Evolutionary conservation across 2,113 vertebrate species (phyloP).

Genomic region (Chlamydotis undulata): DNA sequence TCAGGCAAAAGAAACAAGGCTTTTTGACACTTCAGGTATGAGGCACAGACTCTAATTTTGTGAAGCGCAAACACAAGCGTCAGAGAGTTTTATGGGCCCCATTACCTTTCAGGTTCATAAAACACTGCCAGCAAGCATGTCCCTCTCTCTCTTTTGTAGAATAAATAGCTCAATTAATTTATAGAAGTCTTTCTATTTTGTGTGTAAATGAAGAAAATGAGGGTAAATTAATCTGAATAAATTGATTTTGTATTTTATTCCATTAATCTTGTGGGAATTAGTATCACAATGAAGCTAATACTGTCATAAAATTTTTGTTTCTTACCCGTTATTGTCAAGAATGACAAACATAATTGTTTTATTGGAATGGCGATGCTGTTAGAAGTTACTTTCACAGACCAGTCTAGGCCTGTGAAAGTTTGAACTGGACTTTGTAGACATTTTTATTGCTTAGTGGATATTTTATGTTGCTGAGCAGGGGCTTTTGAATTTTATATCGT

Average conservation of each 20-base stretch:
- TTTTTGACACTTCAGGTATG: background rate
- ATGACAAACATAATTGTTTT: background rate
- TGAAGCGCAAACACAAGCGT: conserved; percentile 6
- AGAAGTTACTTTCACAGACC: background rate
- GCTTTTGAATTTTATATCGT: background rate
- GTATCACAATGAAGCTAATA: background rate
- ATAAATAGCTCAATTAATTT: conserved; percentile 41
- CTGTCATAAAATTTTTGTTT: background rate
- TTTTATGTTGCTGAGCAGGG: background rate
- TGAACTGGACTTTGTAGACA: background rate
- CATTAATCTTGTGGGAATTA: conserved; percentile 13
- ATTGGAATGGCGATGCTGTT: background rate
- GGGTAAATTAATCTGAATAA: conserved; percentile 13
- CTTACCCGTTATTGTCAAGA: background rate
- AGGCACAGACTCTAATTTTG: background rate
- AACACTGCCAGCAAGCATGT: background rate
- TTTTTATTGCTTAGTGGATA: background rate
- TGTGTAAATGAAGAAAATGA: background rate
- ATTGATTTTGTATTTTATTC: background rate
- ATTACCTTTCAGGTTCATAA: conserved; percentile 36
- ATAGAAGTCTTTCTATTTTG: background rate
- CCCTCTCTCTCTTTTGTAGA: background rate
- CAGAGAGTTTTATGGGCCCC: conserved; percentile 15
- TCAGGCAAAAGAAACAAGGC: background rate
- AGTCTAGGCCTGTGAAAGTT: background rate